A percentile compares a stretch with the other conserved stretches of the same genome.
Evolutionary conservation across 1,140 invertebrate species (phyloP).

Genomic region (Araneus ventricosus): DNA sequence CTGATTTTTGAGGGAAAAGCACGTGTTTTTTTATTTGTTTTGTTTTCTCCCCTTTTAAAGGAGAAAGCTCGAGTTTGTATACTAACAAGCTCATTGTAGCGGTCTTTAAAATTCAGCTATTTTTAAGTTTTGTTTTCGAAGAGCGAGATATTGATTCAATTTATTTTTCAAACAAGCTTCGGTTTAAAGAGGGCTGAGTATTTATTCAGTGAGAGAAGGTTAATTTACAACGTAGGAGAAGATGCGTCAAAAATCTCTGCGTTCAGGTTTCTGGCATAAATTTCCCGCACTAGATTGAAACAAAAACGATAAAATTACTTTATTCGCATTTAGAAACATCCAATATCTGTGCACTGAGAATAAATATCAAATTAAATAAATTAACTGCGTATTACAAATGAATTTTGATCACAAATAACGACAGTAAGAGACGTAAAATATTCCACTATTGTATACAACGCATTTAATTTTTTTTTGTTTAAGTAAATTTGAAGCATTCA

Average conservation of each 20-base stretch:
- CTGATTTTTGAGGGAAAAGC: slow-evolving; percentile 34
- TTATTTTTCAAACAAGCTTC: background rate
- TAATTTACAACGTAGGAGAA: background rate
- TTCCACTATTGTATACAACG: too few species aligned
- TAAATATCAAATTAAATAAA: too few species aligned
- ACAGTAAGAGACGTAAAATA: too few species aligned
- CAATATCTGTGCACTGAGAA: too few species aligned
- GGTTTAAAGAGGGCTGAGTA: background rate
- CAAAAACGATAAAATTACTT: too few species aligned
- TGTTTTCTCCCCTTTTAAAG: background rate
- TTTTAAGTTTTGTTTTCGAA: slow-evolving; percentile 49
- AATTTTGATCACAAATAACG: too few species aligned
- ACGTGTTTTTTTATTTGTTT: slow-evolving; percentile 44
- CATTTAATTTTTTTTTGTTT: too few species aligned
- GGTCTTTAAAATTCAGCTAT: slow-evolving; percentile 53
- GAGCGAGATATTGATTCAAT: slow-evolving; percentile 24
- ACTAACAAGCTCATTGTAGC: slow-evolving; percentile 25
- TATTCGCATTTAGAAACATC: too few species aligned
- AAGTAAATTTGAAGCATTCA: too few species aligned
- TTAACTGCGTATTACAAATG: too few species aligned
- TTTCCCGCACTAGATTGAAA: too few species aligned
- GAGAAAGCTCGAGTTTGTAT: slow-evolving; percentile 11
- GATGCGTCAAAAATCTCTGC: background rate
- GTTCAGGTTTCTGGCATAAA: too few species aligned
- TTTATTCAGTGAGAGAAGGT: background rate